phyloP scores from a whole-genome alignment of 2,888 invertebrate genomes.

The Agrochola litura region DNA sequence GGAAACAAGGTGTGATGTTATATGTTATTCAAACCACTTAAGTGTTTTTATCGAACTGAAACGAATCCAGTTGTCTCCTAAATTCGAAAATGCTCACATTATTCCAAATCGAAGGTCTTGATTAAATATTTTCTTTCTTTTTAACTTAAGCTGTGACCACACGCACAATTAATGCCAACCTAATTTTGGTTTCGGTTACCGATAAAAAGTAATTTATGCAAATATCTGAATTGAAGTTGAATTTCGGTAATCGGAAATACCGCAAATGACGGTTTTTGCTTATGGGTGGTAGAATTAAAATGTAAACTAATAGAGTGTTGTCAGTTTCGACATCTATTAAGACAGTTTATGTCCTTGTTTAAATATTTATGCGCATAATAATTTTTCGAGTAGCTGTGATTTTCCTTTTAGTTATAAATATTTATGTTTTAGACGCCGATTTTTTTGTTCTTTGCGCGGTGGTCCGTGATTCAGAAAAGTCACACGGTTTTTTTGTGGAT shows the following conservation, averaged over 20 bases:
- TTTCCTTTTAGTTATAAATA: slow-evolving; percentile 35
- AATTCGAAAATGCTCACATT: slow-evolving; percentile 32
- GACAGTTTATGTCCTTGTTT: slow-evolving; percentile 57
- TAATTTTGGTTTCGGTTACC: slow-evolving; percentile 79
- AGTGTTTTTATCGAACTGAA: slow-evolving; percentile 2
- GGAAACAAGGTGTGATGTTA: too few relatives aligned
- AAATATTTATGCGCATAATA: slow-evolving; percentile 59
- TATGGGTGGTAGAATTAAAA: slow-evolving; percentile 75
- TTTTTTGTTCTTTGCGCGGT: background rate
- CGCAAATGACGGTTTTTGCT: slow-evolving; percentile 77
- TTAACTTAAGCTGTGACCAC: slow-evolving; percentile 68
- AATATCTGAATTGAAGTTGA: slow-evolving; percentile 80
- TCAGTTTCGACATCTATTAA: slow-evolving; percentile 56
- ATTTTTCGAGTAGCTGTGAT: slow-evolving; percentile 34
- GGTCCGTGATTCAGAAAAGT: background rate
- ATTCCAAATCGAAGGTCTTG: slow-evolving; percentile 42
- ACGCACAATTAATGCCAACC: slow-evolving; percentile 79
- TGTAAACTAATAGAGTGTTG: slow-evolving; percentile 62
- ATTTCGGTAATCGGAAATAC: slow-evolving; percentile 87
- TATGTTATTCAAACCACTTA: background rate
- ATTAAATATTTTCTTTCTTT: slow-evolving; percentile 58
- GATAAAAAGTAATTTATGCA: slow-evolving; percentile 86
- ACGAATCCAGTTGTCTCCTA: slow-evolving; percentile 17
- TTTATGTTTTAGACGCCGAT: slow-evolving; percentile 21
- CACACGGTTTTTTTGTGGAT: background rate